Evolutionary conservation across 2,888 invertebrate genomes (phyloP).

Genomic region (Xestia xanthographa): DNA sequence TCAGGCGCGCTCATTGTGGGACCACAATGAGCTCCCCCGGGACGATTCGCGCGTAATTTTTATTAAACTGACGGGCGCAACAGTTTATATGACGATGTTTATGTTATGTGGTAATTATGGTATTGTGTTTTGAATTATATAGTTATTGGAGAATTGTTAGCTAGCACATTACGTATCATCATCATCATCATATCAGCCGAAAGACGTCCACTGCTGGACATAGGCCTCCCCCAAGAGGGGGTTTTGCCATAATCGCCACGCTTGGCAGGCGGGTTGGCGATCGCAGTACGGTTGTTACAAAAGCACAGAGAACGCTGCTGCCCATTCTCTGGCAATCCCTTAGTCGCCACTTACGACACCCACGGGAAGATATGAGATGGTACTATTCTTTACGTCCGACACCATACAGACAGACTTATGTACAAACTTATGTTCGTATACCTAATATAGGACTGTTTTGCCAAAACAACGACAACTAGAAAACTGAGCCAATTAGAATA

Average conservation of each 20-base stretch:
- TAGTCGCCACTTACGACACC: no score
- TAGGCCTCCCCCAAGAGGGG: no score
- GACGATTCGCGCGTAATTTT: slow-evolving; percentile 86
- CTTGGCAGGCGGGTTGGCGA: no score
- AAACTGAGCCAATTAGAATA: slow-evolving; percentile 36
- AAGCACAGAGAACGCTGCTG: no score
- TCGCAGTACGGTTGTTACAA: no score
- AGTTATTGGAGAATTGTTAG: background rate
- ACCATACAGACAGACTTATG: no score
- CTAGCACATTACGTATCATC: background rate
- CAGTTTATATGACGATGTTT: slow-evolving; percentile 83
- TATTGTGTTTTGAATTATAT: slow-evolving; percentile 9
- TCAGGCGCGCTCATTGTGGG: slow-evolving; percentile 89
- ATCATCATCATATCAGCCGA: no score
- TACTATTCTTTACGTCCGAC: no score
- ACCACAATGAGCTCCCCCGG: slow-evolving; percentile 87
- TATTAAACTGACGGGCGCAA: slow-evolving; percentile 87
- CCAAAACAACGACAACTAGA: slow-evolving; percentile 18
- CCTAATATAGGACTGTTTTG: background rate
- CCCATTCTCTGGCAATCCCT: no score
- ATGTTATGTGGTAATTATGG: slow-evolving; percentile 60
- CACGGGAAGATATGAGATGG: no score
- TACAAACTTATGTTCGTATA: background rate
- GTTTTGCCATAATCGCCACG: no score
- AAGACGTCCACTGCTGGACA: no score